phyloP scores from a whole-genome alignment of 2,797 vertebrate genomes.

The Oreochromis grahami region DNA sequence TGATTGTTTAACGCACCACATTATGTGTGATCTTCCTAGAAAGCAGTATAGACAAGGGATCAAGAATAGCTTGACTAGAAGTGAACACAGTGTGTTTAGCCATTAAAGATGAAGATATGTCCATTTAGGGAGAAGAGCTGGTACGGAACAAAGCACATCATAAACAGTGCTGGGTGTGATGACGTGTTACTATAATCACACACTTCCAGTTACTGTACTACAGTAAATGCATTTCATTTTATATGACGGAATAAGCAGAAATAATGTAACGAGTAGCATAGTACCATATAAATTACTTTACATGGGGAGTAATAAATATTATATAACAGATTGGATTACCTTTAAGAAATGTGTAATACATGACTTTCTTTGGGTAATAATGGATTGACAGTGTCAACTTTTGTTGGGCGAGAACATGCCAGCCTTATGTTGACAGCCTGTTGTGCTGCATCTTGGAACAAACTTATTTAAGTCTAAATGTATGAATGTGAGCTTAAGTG shows the following conservation, averaged over 20 bases:
- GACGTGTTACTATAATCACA: neutral
- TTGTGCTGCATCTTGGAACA: neutral
- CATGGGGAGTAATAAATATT: neutral
- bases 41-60: neutral
- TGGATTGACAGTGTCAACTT: neutral
- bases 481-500: conserved; percentile 6
- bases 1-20: neutral
- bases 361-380: neutral
- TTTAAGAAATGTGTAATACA: neutral
- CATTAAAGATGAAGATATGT: neutral
- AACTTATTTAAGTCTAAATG: neutral
- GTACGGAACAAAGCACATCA: neutral
- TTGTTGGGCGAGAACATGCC: neutral
- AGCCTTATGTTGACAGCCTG: neutral
- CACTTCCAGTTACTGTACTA: neutral
- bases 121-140: neutral
- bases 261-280: neutral
- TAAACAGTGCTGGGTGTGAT: neutral
- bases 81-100: neutral
- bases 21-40: neutral
- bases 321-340: neutral
- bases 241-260: neutral
- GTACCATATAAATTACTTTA: neutral
- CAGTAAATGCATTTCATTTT: neutral
- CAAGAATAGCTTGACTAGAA: neutral